phyloP scores from a whole-genome alignment of 2,888 invertebrate genomes.

The Agrochola lota region DNA sequence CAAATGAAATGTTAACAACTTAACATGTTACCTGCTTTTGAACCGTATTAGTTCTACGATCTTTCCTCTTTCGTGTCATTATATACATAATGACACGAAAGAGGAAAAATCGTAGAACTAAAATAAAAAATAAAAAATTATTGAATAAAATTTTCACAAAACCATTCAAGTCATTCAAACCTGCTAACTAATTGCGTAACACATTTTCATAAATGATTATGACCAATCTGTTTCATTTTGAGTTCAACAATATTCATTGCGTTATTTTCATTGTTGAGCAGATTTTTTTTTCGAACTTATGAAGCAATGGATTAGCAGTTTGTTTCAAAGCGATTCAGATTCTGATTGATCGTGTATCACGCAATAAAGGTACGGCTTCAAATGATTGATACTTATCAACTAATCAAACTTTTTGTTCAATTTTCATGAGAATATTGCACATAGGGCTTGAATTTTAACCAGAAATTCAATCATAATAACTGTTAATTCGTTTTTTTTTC shows the following conservation, averaged over 20 bases:
- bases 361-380: not conserved
- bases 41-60: conserved; percentile 5
- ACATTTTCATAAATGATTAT: too few species aligned
- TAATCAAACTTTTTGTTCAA: not conserved
- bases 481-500: not conserved
- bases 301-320: too few species aligned
- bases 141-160: not conserved
- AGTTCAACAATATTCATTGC: too few species aligned
- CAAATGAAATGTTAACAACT: conserved; percentile 8
- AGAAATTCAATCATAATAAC: not conserved
- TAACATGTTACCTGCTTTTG: conserved; percentile 18
- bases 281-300: too few species aligned
- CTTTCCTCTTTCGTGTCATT: conserved; percentile 22
- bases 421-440: conserved; percentile 3
- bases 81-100: too few species aligned
- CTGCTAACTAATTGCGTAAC: too few species aligned
- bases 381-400: not conserved
- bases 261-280: too few species aligned
- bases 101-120: too few species aligned
- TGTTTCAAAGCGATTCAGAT: too few species aligned
- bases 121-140: too few species aligned
- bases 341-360: too few species aligned
- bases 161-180: not conserved
- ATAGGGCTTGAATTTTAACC: not conserved
- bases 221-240: too few species aligned